Base-by-base conservation (phyloP, 2,797 vertebrate genomes). In the Syngnathus rostellatus region DNA sequence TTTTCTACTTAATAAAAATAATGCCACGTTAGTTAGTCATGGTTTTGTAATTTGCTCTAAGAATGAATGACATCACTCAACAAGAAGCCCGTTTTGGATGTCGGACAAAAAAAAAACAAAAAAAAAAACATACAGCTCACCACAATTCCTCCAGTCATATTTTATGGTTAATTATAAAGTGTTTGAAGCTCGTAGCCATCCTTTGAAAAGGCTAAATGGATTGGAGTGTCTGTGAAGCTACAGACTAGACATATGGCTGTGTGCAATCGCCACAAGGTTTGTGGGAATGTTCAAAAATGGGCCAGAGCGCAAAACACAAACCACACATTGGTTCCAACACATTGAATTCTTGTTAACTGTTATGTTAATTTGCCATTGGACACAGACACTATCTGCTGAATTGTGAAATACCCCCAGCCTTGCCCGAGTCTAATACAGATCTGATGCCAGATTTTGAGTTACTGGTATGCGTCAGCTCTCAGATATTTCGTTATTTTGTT, bases 131-230 rank as follows among this genome's bases (percentile, higher is more conserved):
- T 31, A 21, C 73, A 72, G 71, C 81, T 73, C 68, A 69, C 72
- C 74, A 68, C 75, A 73, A 66, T 40, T 77, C 78, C 50, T 7
- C 48, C 63, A 64, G 63, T 54, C 48, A 39, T 40, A 74, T 83
- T 82, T 87, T 71, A 79, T 73, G 69, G 74, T 83, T 84, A 81
- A 87, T 89, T 87, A 40, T 78, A 61, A 85, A 78, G 68, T 2
- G 39, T 76, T 86, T 83, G 76, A 83, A 77, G 68, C 84, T 74
- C 65, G 71, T 72, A 66, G 68, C 72, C 77, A 76, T 75, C 60
- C 60, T 14, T 62, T 78, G 81, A 67, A 81, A 85, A 77, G 73
- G 74, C 76, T 72, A 74, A 82, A 82, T 71, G 72, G 81, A 86
- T 83, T 68, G 75, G 67, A 53, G n/a, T 73, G 65, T 68, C 76